phyloP scores from a whole-genome alignment of 1,140 invertebrate genomes.

The Temnothorax curvispinosus region DNA sequence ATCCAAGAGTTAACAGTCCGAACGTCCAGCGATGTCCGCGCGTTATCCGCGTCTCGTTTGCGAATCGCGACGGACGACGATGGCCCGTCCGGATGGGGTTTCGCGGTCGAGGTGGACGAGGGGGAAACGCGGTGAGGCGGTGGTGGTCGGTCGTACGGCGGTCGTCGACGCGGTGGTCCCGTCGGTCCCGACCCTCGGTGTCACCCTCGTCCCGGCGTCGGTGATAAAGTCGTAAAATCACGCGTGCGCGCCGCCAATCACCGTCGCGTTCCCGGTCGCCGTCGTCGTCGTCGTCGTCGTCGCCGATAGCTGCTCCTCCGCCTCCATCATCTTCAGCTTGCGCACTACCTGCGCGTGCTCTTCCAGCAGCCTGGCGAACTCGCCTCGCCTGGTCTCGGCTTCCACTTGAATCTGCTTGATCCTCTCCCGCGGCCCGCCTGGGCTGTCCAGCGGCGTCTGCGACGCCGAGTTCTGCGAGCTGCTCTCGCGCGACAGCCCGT shows the following conservation, averaged over 20 bases:
- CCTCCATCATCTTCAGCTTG: conserved; percentile 83
- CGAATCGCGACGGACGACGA: not conserved
- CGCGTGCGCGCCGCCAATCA: conserved; percentile 76
- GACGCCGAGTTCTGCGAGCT: conserved; percentile 73
- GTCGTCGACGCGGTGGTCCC: conserved; percentile 67
- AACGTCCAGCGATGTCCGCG: not conserved
- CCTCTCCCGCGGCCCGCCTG: conserved; percentile 76
- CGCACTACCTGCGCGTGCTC: conserved; percentile 85
- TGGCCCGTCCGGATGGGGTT: not conserved
- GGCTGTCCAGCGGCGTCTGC: conserved; percentile 77
- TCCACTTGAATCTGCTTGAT: conserved; percentile 83
- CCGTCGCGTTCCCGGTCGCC: conserved; percentile 65
- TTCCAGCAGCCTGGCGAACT: conserved; percentile 85
- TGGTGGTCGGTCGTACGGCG: not conserved
- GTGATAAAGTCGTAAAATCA: conserved; percentile 67
- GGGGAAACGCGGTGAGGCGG: conserved; percentile 34
- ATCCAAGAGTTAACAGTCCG: conserved; percentile 8
- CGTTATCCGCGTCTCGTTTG: conserved; percentile 26
- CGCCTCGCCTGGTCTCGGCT: conserved; percentile 84
- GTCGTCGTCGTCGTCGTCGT: conserved; percentile 46
- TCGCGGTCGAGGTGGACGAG: conserved; percentile 24
- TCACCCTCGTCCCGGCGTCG: conserved; percentile 19
- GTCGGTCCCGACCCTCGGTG: conserved; percentile 67
- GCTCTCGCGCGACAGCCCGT: conserved; percentile 72
- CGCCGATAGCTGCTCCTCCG: conserved; percentile 76